A percentile compares a stretch with the other conserved stretches of the same genome.
phyloP scores from a whole-genome alignment of 1,140 invertebrate species.

The Procambarus virginalis region DNA sequence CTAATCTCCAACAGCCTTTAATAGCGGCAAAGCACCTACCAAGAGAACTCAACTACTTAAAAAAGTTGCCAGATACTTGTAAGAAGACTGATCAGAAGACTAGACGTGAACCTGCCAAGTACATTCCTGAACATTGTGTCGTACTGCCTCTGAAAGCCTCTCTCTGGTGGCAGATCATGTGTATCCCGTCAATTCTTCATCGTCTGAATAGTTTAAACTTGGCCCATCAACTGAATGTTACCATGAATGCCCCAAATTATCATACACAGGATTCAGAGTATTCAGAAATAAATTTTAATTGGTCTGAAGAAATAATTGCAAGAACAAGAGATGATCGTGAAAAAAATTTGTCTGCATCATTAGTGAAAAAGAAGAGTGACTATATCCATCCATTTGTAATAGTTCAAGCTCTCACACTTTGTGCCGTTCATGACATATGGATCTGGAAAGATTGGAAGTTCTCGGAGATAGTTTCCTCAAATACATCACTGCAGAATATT shows the following conservation, averaged over 20 bases:
- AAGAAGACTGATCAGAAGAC: background rate
- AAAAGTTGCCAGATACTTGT: background rate
- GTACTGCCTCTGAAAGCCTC: conserved; percentile 60
- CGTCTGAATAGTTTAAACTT: conserved; percentile 67
- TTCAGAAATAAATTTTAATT: conserved; percentile 9
- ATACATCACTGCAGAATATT: conserved; percentile 30
- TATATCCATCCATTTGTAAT: conserved; percentile 50
- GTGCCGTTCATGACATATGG: conserved; percentile 48
- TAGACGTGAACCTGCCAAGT: conserved; percentile 20
- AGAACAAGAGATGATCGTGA: background rate
- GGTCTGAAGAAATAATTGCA: conserved; percentile 13
- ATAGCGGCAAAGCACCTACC: conserved; percentile 58
- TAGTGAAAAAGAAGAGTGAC: background rate
- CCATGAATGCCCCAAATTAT: background rate
- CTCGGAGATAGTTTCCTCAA: conserved; percentile 67
- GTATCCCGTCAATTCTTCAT: conserved; percentile 65
- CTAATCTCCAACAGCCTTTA: conserved; percentile 47
- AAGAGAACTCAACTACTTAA: conserved; percentile 58
- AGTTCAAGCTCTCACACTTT: conserved; percentile 61
- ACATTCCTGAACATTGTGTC: conserved; percentile 65
- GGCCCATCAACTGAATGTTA: conserved; percentile 27
- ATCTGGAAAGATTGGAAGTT: conserved; percentile 66
- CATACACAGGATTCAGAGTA: background rate
- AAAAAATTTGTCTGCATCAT: conserved; percentile 26
- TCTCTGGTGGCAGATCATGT: conserved; percentile 64